Conservation (phyloP, 2,888 invertebrate genomes). For the Netelia melanura region DNA sequence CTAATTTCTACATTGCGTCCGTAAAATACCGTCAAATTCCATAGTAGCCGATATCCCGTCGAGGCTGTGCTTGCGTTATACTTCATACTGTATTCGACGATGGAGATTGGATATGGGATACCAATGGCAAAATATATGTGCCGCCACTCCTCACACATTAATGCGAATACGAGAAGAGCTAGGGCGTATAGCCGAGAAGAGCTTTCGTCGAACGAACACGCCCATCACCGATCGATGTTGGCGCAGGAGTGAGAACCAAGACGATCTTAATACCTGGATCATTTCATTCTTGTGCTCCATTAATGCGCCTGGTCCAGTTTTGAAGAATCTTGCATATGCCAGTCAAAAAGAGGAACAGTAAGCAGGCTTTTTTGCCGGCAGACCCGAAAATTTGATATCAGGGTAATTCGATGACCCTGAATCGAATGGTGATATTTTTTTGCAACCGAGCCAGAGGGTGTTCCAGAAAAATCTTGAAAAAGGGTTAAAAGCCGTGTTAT, state of each 20-base stretch:
- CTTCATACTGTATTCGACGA: background rate
- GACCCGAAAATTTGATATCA: too few relatives aligned
- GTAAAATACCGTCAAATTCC: background rate
- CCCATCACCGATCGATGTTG: conserved; percentile 54
- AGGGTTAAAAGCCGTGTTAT: too few relatives aligned
- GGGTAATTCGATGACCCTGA: too few relatives aligned
- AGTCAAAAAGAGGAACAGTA: too few relatives aligned
- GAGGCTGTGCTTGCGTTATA: background rate
- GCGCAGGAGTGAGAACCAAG: conserved; percentile 23
- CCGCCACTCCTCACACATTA: background rate
- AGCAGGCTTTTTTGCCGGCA: too few relatives aligned
- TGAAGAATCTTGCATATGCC: background rate
- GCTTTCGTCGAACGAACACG: conserved; percentile 20
- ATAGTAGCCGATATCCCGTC: background rate
- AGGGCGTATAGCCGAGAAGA: conserved; percentile 5
- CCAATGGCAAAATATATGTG: conserved; percentile 21
- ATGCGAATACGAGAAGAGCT: conserved; percentile 37
- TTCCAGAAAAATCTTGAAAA: too few relatives aligned
- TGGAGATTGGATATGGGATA: conserved; percentile 5
- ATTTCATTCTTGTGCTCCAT: conserved; percentile 66
- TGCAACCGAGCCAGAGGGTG: too few relatives aligned
- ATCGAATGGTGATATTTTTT: too few relatives aligned
- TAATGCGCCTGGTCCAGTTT: conserved; percentile 45
- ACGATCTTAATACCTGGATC: conserved; percentile 53
- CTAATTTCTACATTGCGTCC: background rate